phyloP scores from a whole-genome alignment of 2,888 invertebrate genomes.

The Platycnemis pennipes region DNA sequence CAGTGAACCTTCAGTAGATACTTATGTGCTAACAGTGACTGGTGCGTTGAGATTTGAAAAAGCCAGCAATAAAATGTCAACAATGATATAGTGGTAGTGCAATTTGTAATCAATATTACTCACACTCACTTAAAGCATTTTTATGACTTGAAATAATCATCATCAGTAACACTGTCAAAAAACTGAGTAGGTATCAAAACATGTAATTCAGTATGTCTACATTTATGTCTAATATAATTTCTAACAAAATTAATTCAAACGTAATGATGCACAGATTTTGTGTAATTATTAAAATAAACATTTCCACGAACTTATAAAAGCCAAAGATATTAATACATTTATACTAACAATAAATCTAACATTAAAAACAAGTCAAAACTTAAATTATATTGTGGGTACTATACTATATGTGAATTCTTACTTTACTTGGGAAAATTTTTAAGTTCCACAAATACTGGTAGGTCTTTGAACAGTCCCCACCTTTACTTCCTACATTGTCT shows the following conservation, averaged over 20 bases:
- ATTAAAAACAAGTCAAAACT: too few species aligned
- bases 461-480: too few species aligned
- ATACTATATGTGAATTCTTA: too few species aligned
- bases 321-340: too few species aligned
- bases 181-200: neutral
- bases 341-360: too few species aligned
- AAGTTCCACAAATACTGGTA: too few species aligned
- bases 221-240: neutral
- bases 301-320: neutral
- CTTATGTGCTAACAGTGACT: slow-evolving; percentile 17
- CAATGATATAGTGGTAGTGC: slow-evolving; percentile 21
- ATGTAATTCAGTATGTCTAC: neutral
- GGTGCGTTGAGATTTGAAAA: slow-evolving; percentile 33
- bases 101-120: neutral
- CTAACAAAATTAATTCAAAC: neutral
- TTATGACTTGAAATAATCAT: neutral
- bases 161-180: neutral
- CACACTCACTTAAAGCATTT: neutral
- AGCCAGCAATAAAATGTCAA: slow-evolving; percentile 38
- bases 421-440: too few species aligned
- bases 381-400: too few species aligned
- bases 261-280: neutral
- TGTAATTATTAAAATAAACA: neutral
- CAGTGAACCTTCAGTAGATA: slow-evolving; percentile 3
- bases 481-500: too few species aligned